Conservation (phyloP, 2,888 invertebrate genomes). For the Odontocolon sp. region DNA sequence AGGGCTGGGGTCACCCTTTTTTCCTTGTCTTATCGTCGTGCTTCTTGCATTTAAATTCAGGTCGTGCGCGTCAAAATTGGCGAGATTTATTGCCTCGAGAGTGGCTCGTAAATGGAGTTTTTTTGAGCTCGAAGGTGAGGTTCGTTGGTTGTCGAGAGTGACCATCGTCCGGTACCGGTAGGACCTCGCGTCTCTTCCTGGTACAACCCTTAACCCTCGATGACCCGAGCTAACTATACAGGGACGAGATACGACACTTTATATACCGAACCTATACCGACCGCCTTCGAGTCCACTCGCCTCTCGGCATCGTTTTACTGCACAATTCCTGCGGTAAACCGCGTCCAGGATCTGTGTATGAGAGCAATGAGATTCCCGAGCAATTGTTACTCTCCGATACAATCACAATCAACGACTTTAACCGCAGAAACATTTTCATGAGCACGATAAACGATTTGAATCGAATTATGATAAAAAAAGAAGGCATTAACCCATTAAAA, state of each 20-base stretch:
- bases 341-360: conserved; percentile 3
- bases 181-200: conserved; percentile 31
- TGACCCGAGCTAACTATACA: conserved; percentile 41
- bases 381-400: background rate
- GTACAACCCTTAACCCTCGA: conserved; percentile 41
- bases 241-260: conserved; percentile 16
- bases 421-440: background rate
- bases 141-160: too few species aligned
- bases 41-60: conserved; percentile 36
- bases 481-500: background rate
- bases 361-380: conserved; percentile 6
- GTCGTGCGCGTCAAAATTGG: conserved; percentile 21
- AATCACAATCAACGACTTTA: background rate
- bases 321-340: conserved; percentile 46
- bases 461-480: background rate
- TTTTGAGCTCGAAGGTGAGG: background rate
- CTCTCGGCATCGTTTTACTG: conserved; percentile 1
- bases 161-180: background rate
- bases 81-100: conserved; percentile 37
- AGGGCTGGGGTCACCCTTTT: conserved; percentile 5
- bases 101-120: conserved; percentile 45
- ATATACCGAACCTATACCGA: background rate
- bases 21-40: background rate
- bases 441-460: background rate
- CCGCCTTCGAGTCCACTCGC: background rate